phyloP scores from a whole-genome alignment of 2,888 invertebrate genomes.

The Harpagoxenus sublaevis region DNA sequence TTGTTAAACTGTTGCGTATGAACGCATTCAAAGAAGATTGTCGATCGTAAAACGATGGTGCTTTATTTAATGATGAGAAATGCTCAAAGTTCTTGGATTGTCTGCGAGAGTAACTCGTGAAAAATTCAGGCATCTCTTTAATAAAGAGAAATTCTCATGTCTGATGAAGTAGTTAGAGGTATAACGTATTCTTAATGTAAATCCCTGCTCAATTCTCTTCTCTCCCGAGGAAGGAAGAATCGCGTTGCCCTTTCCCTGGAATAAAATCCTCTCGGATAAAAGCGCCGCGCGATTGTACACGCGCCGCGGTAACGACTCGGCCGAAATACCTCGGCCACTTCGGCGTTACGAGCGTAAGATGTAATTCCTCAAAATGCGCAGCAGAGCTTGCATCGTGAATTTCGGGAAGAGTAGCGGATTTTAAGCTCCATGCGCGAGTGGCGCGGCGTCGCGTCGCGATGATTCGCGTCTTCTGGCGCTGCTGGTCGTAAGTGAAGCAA shows the following conservation, averaged over 20 bases:
- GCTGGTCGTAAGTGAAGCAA: neutral
- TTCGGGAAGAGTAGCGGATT: neutral
- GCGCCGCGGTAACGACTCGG: slow-evolving; percentile 14
- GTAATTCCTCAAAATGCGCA: slow-evolving; percentile 47
- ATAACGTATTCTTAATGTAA: slow-evolving; percentile 2
- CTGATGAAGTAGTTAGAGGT: neutral
- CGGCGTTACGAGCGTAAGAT: slow-evolving; percentile 5
- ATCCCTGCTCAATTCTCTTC: neutral
- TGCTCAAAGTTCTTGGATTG: neutral
- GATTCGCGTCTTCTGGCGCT: slow-evolving; percentile 25
- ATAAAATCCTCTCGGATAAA: slow-evolving; percentile 16
- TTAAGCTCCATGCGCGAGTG: slow-evolving; percentile 4
- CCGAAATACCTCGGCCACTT: neutral
- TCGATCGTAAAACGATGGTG: neutral
- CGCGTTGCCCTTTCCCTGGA: neutral
- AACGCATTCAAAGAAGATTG: neutral
- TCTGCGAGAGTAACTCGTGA: neutral
- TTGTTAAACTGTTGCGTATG: neutral
- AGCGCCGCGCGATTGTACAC: neutral
- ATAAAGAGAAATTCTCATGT: slow-evolving; percentile 14
- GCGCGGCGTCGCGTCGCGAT: neutral
- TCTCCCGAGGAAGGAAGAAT: neutral
- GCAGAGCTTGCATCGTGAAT: neutral
- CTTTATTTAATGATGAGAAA: neutral
- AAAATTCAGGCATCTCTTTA: neutral